Evolutionary conservation across 2,113 vertebrate genomes (phyloP).

Genomic region (Halichoeres trimaculatus): DNA sequence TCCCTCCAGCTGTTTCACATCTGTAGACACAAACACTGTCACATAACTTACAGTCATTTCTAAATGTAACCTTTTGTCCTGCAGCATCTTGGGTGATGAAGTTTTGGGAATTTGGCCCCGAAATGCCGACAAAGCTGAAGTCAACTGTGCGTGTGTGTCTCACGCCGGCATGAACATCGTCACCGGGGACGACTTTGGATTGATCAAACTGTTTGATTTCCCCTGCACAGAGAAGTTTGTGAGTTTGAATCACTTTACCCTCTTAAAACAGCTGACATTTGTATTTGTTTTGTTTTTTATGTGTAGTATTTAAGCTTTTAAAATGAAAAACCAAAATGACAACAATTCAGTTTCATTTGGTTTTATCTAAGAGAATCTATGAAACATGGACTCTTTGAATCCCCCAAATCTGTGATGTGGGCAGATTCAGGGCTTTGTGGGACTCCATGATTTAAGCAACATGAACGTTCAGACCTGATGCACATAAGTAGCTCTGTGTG

Average conservation of each 20-base stretch:
- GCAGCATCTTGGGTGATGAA: constrained; percentile 93
- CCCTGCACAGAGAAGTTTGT: constrained; percentile 96
- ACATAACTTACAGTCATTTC: not conserved
- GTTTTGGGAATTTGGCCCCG: constrained; percentile 96
- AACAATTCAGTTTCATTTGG: too few relatives aligned
- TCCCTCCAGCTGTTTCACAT: too few relatives aligned
- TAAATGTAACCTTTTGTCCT: not conserved
- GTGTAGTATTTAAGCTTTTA: too few relatives aligned
- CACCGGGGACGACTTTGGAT: constrained; percentile 95
- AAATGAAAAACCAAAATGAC: too few relatives aligned
- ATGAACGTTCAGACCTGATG: too few relatives aligned
- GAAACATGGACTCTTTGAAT: too few relatives aligned
- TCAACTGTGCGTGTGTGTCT: constrained; percentile 94
- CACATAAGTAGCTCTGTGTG: too few relatives aligned
- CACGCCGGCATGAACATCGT: constrained; percentile 91
- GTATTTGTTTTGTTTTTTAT: not conserved
- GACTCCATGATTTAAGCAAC: too few relatives aligned
- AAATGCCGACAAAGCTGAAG: constrained; percentile 93
- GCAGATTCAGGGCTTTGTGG: too few relatives aligned
- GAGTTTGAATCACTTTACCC: constrained; percentile 62
- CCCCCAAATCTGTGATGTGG: too few relatives aligned
- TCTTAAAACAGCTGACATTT: too few relatives aligned
- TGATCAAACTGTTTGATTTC: constrained; percentile 97
- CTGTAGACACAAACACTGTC: not conserved
- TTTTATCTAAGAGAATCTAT: too few relatives aligned